phyloP scores from a whole-genome alignment of 2,113 vertebrate species.

The Corydoras maculifer region DNA sequence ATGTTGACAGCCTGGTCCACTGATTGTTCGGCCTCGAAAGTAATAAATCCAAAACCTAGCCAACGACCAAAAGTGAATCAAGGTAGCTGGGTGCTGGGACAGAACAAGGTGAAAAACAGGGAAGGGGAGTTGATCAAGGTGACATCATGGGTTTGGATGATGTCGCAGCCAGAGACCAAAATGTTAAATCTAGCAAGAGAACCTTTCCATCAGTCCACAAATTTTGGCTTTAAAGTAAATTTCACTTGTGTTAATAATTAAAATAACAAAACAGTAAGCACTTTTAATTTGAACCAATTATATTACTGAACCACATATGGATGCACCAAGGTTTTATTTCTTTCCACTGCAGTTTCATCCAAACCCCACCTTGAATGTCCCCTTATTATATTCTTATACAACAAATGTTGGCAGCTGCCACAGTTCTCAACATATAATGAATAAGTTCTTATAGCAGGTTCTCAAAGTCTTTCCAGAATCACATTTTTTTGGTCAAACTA shows the following conservation, averaged over 20 bases:
- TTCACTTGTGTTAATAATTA: too few relatives aligned
- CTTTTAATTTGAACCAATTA: too few relatives aligned
- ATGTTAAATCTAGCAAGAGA: neutral
- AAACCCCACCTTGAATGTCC: constrained; percentile 83
- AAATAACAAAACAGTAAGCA: too few relatives aligned
- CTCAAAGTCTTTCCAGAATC: constrained; percentile 88
- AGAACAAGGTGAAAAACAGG: constrained; percentile 99
- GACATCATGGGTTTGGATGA: constrained; percentile 86
- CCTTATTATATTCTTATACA: constrained; percentile 86
- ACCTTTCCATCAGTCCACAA: constrained; percentile 24
- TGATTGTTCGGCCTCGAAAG: constrained; percentile 99
- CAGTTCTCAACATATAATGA: constrained; percentile 73
- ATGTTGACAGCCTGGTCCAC: constrained; percentile 99
- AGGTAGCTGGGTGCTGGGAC: constrained; percentile 99
- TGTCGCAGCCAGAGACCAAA: constrained; percentile 49
- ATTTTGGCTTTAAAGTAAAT: neutral
- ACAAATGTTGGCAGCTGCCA: constrained; percentile 95
- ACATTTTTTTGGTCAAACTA: constrained; percentile 81
- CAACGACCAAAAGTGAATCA: constrained; percentile 99
- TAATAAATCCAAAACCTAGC: constrained; percentile 99
- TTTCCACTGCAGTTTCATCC: constrained; percentile 67
- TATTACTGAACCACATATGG: too few relatives aligned
- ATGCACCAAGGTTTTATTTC: neutral
- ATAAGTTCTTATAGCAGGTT: constrained; percentile 76
- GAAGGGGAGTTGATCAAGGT: constrained; percentile 88